Evolutionary conservation across 2,113 vertebrate genomes (phyloP).

Genomic region (Megaceryle maxima): DNA sequence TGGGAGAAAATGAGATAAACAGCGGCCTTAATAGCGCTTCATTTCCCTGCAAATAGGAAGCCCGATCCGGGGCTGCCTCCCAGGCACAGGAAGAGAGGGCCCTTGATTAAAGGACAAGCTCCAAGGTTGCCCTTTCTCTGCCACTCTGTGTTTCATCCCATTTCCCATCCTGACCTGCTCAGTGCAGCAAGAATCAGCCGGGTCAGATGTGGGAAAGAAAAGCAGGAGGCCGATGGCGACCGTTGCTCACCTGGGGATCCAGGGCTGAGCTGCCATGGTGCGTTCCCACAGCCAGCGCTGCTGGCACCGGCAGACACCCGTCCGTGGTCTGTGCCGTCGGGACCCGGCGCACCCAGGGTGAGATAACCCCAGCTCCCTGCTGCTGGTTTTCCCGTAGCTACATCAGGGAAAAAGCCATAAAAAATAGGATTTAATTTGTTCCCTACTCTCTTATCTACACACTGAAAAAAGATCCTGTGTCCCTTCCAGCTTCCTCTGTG

Average conservation of each 20-base stretch:
- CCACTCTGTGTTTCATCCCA: rapidly evolving
- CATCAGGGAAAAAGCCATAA: not conserved
- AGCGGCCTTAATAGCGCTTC: not conserved
- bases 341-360: rapidly evolving
- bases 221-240: rapidly evolving
- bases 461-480: not conserved
- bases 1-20: conserved; percentile 62
- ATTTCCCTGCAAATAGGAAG: not conserved
- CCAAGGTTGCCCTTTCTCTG: not conserved
- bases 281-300: rapidly evolving
- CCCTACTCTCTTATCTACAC: not conserved
- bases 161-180: not conserved
- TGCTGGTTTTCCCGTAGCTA: not conserved
- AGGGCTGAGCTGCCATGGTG: rapidly evolving
- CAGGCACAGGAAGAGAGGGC: not conserved
- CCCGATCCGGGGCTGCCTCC: not conserved
- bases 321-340: rapidly evolving
- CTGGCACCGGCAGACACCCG: not conserved
- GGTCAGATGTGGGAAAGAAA: not conserved
- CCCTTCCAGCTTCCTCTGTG: not conserved
- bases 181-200: rapidly evolving
- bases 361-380: not conserved
- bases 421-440: not conserved
- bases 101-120: not conserved
- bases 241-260: not conserved